These are phyloP conservation scores for Ectropis crepuscularia DNA, from an alignment of 2,888 invertebrate species.

Conservation along the genomic window DNA sequence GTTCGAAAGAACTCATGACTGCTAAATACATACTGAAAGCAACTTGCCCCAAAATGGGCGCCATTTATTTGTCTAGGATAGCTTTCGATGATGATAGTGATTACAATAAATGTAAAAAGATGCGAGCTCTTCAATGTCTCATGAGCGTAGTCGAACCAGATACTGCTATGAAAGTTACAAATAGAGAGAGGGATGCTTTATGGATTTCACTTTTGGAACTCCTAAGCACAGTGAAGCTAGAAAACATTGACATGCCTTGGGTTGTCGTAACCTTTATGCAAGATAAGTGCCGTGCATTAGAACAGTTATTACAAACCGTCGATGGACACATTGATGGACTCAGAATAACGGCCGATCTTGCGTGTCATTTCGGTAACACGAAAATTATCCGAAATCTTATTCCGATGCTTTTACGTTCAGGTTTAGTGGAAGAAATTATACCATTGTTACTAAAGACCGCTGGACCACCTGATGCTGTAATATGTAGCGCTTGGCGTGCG, in stretches of 20 bases:
- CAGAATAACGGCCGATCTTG: constrained; percentile 68
- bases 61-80: constrained; percentile 78
- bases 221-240: constrained; percentile 70
- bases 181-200: constrained; percentile 68
- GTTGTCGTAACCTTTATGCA: constrained; percentile 72
- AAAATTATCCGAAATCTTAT: constrained; percentile 63
- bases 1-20: constrained; percentile 69
- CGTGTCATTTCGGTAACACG: constrained; percentile 63
- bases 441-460: constrained; percentile 69
- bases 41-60: constrained; percentile 81
- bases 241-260: constrained; percentile 79
- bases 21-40: constrained; percentile 81
- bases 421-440: constrained; percentile 70
- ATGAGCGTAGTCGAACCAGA: constrained; percentile 78
- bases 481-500: constrained; percentile 73
- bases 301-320: constrained; percentile 68
- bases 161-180: constrained; percentile 75
- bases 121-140: constrained; percentile 78
- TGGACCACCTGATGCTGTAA: constrained; percentile 62
- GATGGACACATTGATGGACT: constrained; percentile 66
- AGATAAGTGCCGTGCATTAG: constrained; percentile 71
- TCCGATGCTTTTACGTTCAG: constrained; percentile 62
- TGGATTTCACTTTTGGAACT: constrained; percentile 76
- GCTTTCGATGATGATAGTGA: constrained; percentile 79
- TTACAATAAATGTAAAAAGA: constrained; percentile 75